A percentile compares a stretch with the other conserved stretches of the same genome.
These are phyloP conservation scores for Lophius piscatorius DNA, from an alignment of 2,113 vertebrate genomes.

Conservation along the genomic window DNA sequence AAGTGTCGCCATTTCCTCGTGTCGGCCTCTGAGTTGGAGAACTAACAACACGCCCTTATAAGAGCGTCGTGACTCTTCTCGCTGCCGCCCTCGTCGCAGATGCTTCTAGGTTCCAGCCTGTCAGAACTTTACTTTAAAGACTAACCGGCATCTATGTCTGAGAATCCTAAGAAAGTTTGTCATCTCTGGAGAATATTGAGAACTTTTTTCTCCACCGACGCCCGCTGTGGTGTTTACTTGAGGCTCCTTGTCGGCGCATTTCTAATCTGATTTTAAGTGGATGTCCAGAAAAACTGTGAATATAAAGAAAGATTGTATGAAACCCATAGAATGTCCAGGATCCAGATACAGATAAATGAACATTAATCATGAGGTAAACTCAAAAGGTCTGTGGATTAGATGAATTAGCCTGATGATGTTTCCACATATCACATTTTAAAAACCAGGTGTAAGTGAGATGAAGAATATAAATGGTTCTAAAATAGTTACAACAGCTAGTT, in stretches of 20 bases:
- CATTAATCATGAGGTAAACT: too few species aligned
- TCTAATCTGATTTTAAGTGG: background rate
- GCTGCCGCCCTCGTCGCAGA: conserved; percentile 12
- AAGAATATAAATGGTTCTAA: too few species aligned
- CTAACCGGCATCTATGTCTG: conserved; percentile 28
- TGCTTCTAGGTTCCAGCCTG: conserved; percentile 21
- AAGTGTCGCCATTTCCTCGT: background rate
- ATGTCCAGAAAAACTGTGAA: too few species aligned
- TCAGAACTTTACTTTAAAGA: conserved; percentile 50
- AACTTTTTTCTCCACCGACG: background rate
- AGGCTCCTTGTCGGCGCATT: conserved; percentile 6
- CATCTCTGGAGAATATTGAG: conserved; percentile 44
- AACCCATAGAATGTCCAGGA: too few species aligned
- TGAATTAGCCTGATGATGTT: too few species aligned
- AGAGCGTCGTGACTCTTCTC: conserved; percentile 20
- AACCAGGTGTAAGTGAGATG: too few species aligned
- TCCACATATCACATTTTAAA: too few species aligned
- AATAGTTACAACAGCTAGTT: too few species aligned
- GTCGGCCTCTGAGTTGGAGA: conserved; percentile 10
- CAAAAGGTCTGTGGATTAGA: too few species aligned
- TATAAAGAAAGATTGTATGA: too few species aligned
- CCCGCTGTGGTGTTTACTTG: background rate
- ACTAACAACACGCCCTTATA: conserved; percentile 5
- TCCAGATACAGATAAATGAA: too few species aligned
- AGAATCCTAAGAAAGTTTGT: conserved; percentile 33